phyloP scores from a whole-genome alignment of 1,140 invertebrate genomes.

The Oryzaephilus surinamensis region DNA sequence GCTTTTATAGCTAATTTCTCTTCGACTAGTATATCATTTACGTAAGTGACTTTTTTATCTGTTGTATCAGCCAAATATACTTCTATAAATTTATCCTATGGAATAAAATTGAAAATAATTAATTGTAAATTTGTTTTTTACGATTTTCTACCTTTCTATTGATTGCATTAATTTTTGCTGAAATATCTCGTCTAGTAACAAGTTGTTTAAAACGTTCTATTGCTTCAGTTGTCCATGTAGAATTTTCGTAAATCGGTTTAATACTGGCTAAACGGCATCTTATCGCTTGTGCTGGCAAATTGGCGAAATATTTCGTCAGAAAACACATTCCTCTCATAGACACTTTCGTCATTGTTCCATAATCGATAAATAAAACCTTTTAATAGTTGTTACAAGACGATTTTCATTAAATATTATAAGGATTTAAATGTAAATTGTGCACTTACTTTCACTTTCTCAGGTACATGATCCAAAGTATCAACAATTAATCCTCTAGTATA shows the following conservation, averaged over 20 bases:
- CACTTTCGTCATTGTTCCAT: slow-evolving; percentile 22
- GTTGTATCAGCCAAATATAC: slow-evolving; percentile 25
- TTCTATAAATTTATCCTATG: slow-evolving; percentile 18
- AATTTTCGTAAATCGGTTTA: slow-evolving; percentile 13
- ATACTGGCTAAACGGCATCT: slow-evolving; percentile 21
- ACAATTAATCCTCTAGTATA: slow-evolving; percentile 24
- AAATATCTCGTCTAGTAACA: slow-evolving; percentile 10
- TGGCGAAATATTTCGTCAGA: slow-evolving; percentile 16
- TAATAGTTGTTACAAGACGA: neutral
- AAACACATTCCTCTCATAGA: slow-evolving; percentile 18
- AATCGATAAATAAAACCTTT: slow-evolving; percentile 26
- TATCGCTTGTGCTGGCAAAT: slow-evolving; percentile 23
- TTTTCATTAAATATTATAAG: neutral
- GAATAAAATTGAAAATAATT: no score
- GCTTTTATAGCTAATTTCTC: slow-evolving; percentile 19
- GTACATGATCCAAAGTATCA: slow-evolving; percentile 9
- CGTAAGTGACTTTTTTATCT: slow-evolving; percentile 17
- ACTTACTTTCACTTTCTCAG: slow-evolving; percentile 17
- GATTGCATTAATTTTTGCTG: slow-evolving; percentile 20
- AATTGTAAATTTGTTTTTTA: no score
- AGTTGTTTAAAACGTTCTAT: slow-evolving; percentile 13
- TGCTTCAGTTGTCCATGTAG: slow-evolving; percentile 14
- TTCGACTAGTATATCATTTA: slow-evolving; percentile 23
- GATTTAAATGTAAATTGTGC: neutral
- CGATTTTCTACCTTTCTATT: slow-evolving; percentile 12